phyloP scores from a whole-genome alignment of 92 coral and sea anemone genomes.

The Galaxea fascicularis region DNA sequence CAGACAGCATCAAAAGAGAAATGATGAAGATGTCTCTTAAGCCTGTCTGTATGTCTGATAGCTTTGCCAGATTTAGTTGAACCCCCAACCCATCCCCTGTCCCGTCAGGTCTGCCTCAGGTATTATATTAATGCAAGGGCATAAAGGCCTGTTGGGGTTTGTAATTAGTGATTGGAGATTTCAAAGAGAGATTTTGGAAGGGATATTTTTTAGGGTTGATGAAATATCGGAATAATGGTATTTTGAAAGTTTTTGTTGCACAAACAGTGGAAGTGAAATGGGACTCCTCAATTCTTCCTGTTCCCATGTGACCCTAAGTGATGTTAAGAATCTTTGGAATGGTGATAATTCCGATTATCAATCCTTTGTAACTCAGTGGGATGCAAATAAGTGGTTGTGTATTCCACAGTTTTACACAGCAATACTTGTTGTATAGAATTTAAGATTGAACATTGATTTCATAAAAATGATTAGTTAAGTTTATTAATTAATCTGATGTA shows the following conservation, averaged over 20 bases:
- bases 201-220: conserved; percentile 8
- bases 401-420: no score
- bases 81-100: neutral
- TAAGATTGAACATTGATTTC: conserved; percentile 3
- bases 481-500: conserved; percentile 1
- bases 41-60: conserved; percentile 65
- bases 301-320: no score
- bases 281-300: no score
- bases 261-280: no score
- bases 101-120: conserved; percentile 3
- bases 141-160: neutral
- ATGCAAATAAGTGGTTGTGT: no score
- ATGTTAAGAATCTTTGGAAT: no score
- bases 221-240: no score
- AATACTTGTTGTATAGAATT: no score
- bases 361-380: no score
- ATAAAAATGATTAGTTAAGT: neutral
- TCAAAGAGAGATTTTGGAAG: conserved; percentile 1
- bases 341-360: no score
- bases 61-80: neutral
- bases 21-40: conserved; percentile 49
- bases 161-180: conserved; percentile 8
- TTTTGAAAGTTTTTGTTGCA: no score
- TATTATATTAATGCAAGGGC: conserved; percentile 4
- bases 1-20: conserved; percentile 46